Evolutionary conservation across 1,140 invertebrate genomes (phyloP), one percentile per base, ranked within the genome.

Genomic region (Euura saliciscinereae): DNA sequence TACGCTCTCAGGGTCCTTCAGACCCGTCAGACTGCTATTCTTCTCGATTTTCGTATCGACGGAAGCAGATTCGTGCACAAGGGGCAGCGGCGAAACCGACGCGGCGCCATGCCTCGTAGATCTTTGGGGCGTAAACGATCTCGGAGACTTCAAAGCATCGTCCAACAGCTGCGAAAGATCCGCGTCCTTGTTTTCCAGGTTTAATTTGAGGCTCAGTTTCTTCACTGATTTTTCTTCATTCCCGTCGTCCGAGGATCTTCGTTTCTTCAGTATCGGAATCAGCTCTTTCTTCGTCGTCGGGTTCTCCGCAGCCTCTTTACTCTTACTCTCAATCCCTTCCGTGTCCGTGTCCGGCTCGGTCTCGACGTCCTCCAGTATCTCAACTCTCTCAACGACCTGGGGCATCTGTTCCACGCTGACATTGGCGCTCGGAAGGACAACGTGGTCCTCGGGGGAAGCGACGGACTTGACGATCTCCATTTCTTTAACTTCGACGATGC

Each of bases 401-500:
- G 83, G 86, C 66, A 83, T 77, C 82, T 90, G 78, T 69, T 83
- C 83, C 6, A 81, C 82, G 45, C 82, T 78, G 43, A 86, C 80
- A 71, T 85, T 86, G 2, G 83, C 83, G 13, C 76, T 83, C n/a
- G 83, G 78, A 4, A 86, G 66, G 43, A 86, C 82, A 73, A 88
- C 77, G 73, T 88, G 82, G 83, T 89, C 79, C 76, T 89, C 71
- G 4, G 85, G 77, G 4, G 85, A 82, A 3, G 88, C 85, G 10
- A 86, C 75, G 2, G 88, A 86, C 77, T 89, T 90, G 3, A 89
- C 76, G 66, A 90, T 90, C 78, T 91, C 90, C 82, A 88, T 82
- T 83, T 89, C 88, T 85, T 90, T 83, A 68, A 92, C 78, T 74
- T 90, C 91, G 2, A 90, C 89, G n/a, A 90, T 82, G 67, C 86